These are phyloP conservation scores for Mycteria americana DNA, from an alignment of 2,797 vertebrate genomes.

Conservation along the genomic window DNA sequence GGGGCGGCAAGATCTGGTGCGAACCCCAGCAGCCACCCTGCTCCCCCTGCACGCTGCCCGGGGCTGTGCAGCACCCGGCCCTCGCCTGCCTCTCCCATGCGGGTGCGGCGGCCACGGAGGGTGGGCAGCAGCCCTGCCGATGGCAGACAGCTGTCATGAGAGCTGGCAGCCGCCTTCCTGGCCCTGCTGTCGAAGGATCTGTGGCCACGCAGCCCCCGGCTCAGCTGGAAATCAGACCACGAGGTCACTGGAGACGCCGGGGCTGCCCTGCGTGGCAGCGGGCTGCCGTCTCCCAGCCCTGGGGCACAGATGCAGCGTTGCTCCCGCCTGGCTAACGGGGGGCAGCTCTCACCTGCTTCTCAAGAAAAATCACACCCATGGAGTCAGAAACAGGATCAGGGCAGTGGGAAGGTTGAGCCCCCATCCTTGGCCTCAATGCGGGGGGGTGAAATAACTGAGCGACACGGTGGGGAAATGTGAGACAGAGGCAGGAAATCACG, in stretches of 20 bases:
- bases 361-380: background rate
- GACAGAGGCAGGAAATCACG: background rate
- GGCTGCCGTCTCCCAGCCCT: background rate
- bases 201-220: background rate
- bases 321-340: background rate
- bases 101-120: rapidly evolving
- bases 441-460: background rate
- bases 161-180: background rate
- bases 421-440: background rate
- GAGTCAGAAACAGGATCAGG: background rate
- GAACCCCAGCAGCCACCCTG: background rate
- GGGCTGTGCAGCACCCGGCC: background rate
- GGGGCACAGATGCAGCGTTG: rapidly evolving
- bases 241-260: rapidly evolving
- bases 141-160: background rate
- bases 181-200: background rate
- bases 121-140: background rate
- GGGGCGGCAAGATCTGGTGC: rapidly evolving
- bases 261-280: background rate
- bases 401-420: background rate
- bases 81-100: rapidly evolving
- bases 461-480: background rate
- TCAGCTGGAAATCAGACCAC: background rate
- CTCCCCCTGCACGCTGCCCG: rapidly evolving
- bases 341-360: background rate